phyloP scores from a whole-genome alignment of 2,797 vertebrate genomes.

The Eutrigla gurnardus region DNA sequence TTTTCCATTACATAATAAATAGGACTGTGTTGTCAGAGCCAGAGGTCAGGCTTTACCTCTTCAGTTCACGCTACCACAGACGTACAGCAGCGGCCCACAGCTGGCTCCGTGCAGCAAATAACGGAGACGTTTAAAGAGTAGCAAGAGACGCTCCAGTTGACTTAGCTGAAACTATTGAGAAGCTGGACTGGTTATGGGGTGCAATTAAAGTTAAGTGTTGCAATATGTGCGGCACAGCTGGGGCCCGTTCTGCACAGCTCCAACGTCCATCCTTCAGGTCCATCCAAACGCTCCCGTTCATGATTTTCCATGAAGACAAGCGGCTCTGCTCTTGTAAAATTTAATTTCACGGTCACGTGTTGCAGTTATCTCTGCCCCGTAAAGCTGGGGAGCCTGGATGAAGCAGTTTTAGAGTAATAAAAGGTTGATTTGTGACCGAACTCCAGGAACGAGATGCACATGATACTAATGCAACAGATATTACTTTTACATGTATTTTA shows the following conservation, averaged over 20 bases:
- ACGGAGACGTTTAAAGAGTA: constrained; percentile 30
- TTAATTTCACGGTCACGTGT: constrained; percentile 58
- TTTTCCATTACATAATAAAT: constrained; percentile 39
- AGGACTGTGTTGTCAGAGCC: constrained; percentile 26
- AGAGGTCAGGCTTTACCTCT: constrained; percentile 23
- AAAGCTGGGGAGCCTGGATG: constrained; percentile 42
- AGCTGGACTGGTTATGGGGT: constrained; percentile 31
- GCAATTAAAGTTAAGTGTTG: constrained; percentile 52
- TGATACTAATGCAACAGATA: constrained; percentile 15
- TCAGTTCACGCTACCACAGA: constrained; percentile 25
- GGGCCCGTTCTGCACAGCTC: background rate
- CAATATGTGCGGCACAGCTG: constrained; percentile 44
- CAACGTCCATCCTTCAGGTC: constrained; percentile 19
- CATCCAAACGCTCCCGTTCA: constrained; percentile 23
- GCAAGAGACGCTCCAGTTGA: constrained; percentile 18
- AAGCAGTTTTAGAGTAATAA: constrained; percentile 19
- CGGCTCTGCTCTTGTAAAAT: constrained; percentile 43
- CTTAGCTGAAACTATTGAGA: constrained; percentile 25
- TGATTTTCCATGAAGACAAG: constrained; percentile 31
- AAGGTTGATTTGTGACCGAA: constrained; percentile 26
- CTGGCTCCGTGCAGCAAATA: constrained; percentile 11
- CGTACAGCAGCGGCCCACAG: constrained; percentile 1
- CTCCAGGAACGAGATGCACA: constrained; percentile 5
- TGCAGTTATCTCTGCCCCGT: constrained; percentile 45
- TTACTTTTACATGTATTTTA: constrained; percentile 3